phyloP scores from a whole-genome alignment of 2,888 invertebrate genomes.

The Galeopsomyia nigrocyanea region DNA sequence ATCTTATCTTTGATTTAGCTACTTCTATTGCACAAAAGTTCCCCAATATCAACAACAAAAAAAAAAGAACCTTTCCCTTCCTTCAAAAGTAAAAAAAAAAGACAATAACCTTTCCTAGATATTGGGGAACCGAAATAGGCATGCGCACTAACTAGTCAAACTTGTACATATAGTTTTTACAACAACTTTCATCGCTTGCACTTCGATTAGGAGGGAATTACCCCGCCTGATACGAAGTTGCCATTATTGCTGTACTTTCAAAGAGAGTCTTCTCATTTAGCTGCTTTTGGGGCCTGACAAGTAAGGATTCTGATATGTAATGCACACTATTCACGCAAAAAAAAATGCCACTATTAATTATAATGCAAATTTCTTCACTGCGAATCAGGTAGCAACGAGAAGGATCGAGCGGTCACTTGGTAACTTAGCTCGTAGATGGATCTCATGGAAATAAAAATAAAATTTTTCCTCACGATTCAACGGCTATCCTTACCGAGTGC shows the following conservation, averaged over 20 bases:
- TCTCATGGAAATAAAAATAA: no score
- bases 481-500: conserved; percentile 9
- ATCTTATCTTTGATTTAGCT: conserved; percentile 44
- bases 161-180: conserved; percentile 60
- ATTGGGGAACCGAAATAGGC: conserved; percentile 61
- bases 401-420: conserved; percentile 27
- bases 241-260: conserved; percentile 41
- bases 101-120: conserved; percentile 23
- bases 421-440: not conserved
- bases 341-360: no score
- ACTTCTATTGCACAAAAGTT: conserved; percentile 43
- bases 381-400: not conserved
- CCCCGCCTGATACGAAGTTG: conserved; percentile 46
- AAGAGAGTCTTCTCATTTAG: conserved; percentile 57
- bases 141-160: conserved; percentile 67
- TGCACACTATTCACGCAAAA: conserved; percentile 51
- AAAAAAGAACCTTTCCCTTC: not conserved
- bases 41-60: conserved; percentile 36
- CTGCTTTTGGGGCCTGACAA: conserved; percentile 67
- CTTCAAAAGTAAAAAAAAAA: not conserved
- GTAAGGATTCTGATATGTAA: conserved; percentile 54
- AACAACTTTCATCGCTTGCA: conserved; percentile 63
- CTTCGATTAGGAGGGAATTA: conserved; percentile 50
- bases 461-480: not conserved
- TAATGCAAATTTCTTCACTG: conserved; percentile 13